Conservation (phyloP, 2,113 vertebrate genomes). For the Copsychus sechellarum region DNA sequence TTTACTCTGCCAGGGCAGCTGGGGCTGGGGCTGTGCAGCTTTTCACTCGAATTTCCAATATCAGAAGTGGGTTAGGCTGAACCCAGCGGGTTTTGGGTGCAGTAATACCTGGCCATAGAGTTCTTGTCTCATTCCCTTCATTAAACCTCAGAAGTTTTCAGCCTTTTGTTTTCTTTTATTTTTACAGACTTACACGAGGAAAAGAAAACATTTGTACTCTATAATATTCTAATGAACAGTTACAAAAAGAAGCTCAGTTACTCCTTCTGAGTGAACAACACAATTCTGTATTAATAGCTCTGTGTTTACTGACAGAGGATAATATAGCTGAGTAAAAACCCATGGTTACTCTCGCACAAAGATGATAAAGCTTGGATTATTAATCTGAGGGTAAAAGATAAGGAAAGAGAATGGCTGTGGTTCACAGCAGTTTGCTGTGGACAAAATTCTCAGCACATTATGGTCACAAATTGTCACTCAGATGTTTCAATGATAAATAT, state of each 20-base stretch:
- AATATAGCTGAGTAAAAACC: background rate
- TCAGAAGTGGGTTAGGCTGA: background rate
- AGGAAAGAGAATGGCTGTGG: background rate
- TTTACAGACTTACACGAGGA: background rate
- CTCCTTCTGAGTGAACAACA: background rate
- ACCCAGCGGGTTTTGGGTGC: background rate
- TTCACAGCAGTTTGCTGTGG: background rate
- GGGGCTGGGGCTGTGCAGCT: background rate
- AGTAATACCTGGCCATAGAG: background rate
- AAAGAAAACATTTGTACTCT: background rate
- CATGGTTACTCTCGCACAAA: background rate
- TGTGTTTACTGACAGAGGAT: background rate
- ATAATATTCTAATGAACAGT: background rate
- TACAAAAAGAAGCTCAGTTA: background rate
- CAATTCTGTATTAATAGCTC: background rate
- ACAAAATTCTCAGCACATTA: background rate
- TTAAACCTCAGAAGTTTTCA: background rate
- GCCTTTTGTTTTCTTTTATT: background rate
- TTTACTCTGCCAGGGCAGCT: background rate
- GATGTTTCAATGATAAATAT: constrained; percentile 43
- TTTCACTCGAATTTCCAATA: background rate
- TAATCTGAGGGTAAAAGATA: background rate
- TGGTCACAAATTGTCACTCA: constrained; percentile 33
- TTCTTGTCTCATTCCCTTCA: background rate
- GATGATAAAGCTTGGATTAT: background rate